Conservation (phyloP, 2,797 vertebrate species). For the Liasis olivaceus region DNA sequence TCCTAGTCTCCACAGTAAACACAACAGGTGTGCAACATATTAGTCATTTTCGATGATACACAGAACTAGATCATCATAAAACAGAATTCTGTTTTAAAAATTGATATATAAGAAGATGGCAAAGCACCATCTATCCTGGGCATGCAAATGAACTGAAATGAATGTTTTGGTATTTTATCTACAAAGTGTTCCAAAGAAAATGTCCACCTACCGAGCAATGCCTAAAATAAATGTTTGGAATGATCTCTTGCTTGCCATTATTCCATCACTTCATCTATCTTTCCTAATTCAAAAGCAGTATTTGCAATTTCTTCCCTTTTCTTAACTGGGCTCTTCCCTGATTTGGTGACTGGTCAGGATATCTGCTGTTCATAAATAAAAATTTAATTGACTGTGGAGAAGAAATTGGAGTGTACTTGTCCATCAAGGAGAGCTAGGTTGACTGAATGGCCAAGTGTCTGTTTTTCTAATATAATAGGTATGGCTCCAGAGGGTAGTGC, state of each 20-base stretch:
- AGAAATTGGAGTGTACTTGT: not conserved
- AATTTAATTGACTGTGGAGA: not conserved
- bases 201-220: not conserved
- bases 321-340: not conserved
- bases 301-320: not conserved
- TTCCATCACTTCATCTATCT: not conserved
- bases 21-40: constrained; percentile 30
- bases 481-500: not conserved
- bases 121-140: not conserved
- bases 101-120: not conserved
- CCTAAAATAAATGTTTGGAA: not conserved
- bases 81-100: constrained; percentile 20
- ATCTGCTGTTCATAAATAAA: not conserved
- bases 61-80: constrained; percentile 25
- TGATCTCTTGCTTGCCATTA: not conserved
- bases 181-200: not conserved
- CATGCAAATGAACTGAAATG: not conserved
- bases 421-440: not conserved
- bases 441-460: not conserved
- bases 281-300: not conserved
- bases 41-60: constrained; percentile 38
- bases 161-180: constrained; percentile 1
- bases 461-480: not conserved
- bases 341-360: not conserved
- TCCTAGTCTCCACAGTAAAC: constrained; percentile 20